Conservation (phyloP, 2,797 vertebrate genomes). For the Alosa sapidissima region DNA sequence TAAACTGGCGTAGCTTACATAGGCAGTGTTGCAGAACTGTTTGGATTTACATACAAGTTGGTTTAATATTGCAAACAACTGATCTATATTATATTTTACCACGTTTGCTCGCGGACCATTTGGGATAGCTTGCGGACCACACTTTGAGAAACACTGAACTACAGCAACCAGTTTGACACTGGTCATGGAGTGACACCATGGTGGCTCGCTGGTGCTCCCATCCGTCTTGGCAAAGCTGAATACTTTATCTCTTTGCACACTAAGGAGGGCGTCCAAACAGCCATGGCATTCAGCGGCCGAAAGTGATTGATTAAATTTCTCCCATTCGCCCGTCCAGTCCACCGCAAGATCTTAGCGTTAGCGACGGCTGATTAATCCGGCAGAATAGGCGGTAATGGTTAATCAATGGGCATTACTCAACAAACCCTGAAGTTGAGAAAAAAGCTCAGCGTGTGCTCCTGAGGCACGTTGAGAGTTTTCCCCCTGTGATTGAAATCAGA, state of each 20-base stretch:
- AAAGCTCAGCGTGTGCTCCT: neutral
- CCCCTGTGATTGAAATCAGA: neutral
- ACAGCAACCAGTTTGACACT: neutral
- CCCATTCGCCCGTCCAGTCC: neutral
- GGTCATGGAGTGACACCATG: neutral
- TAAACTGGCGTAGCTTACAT: too few relatives aligned
- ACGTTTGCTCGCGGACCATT: too few relatives aligned
- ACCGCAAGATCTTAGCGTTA: neutral
- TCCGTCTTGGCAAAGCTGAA: neutral
- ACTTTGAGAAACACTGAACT: neutral
- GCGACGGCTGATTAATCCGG: neutral
- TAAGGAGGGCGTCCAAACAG: neutral
- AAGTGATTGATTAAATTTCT: constrained; percentile 11
- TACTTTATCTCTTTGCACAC: constrained; percentile 2
- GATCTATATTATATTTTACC: too few relatives aligned
- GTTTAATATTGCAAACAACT: too few relatives aligned
- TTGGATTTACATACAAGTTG: too few relatives aligned
- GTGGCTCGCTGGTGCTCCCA: neutral
- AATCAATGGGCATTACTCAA: constrained; percentile 19
- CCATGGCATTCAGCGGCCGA: neutral
- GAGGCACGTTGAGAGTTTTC: constrained; percentile 13
- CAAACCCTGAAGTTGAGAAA: neutral
- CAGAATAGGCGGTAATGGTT: constrained; percentile 4
- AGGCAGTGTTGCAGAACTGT: too few relatives aligned
- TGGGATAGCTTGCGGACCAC: too few relatives aligned